Conservation (phyloP, 1,140 invertebrate species). For the Heterodera schachtii region DNA sequence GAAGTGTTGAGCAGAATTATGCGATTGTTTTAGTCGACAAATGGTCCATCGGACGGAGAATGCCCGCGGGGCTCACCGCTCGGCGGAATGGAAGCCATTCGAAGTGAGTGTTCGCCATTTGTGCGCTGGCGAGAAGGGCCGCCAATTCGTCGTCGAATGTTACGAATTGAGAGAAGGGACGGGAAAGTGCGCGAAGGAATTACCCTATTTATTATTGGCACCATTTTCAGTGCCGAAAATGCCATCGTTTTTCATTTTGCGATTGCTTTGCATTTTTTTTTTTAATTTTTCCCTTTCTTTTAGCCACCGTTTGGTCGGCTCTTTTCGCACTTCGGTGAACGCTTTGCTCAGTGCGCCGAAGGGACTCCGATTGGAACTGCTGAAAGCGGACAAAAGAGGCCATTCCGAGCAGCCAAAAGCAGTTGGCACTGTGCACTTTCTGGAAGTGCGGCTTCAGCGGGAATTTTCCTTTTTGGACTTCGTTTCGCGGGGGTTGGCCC, state of each 20-base stretch:
- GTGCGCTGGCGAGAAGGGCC: constrained; percentile 71
- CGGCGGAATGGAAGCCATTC: constrained; percentile 71
- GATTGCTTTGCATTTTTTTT: background rate
- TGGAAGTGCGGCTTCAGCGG: constrained; percentile 32
- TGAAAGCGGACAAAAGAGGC: constrained; percentile 58
- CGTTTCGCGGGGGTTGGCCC: constrained; percentile 47
- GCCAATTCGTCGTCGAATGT: constrained; percentile 48
- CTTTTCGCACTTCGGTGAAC: constrained; percentile 23
- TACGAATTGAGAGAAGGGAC: constrained; percentile 34
- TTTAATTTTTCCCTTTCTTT: background rate
- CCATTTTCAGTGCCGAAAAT: constrained; percentile 26
- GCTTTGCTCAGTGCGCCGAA: constrained; percentile 24
- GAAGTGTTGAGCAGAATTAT: background rate
- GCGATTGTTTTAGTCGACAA: constrained; percentile 62
- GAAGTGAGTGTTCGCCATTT: constrained; percentile 69
- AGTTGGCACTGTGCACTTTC: constrained; percentile 46
- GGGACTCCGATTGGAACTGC: constrained; percentile 5
- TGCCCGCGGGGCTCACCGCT: constrained; percentile 70
- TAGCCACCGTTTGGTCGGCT: constrained; percentile 41
- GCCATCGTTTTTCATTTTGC: too few species aligned
- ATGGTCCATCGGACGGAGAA: constrained; percentile 71
- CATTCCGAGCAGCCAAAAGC: constrained; percentile 44
- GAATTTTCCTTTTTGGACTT: constrained; percentile 57
- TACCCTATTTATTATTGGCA: background rate
- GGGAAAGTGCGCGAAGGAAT: constrained; percentile 26